phyloP scores from a whole-genome alignment of 1,140 invertebrate species.

The Lucilia cuprina region DNA sequence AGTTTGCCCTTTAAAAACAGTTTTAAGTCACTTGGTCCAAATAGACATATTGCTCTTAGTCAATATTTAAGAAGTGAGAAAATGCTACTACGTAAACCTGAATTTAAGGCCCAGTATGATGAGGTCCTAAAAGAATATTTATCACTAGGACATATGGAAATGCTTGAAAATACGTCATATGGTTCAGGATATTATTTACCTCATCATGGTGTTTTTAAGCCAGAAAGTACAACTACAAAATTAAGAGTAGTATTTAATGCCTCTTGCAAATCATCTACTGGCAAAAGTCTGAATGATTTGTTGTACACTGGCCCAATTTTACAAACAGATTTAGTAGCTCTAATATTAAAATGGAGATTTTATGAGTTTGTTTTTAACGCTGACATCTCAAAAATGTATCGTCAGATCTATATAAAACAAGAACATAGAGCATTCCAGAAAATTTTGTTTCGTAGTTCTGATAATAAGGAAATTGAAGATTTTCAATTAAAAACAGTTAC shows the following conservation, averaged over 20 bases:
- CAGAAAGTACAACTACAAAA: too few species aligned
- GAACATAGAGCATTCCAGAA: neutral
- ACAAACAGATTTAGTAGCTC: neutral
- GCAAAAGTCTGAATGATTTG: too few species aligned
- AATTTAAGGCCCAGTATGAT: too few species aligned
- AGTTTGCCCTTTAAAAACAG: neutral
- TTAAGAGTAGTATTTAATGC: too few species aligned
- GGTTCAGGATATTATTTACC: too few species aligned
- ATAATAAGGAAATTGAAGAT: neutral
- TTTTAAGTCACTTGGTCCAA: neutral
- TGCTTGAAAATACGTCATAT: too few species aligned
- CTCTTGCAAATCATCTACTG: too few species aligned
- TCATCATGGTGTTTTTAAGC: too few species aligned
- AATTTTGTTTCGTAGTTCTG: conserved; percentile 21
- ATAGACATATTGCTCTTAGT: neutral
- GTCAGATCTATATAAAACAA: neutral
- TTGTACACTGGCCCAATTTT: neutral
- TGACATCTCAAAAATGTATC: neutral
- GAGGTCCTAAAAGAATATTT: too few species aligned
- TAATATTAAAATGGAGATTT: neutral
- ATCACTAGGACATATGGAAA: too few species aligned
- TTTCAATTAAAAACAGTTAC: too few species aligned
- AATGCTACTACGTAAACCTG: neutral
- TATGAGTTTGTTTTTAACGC: neutral
- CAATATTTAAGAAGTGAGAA: neutral